Conservation (phyloP, 35 echinoderm and acorn worm genomes). For the Ptychodera flava region DNA sequence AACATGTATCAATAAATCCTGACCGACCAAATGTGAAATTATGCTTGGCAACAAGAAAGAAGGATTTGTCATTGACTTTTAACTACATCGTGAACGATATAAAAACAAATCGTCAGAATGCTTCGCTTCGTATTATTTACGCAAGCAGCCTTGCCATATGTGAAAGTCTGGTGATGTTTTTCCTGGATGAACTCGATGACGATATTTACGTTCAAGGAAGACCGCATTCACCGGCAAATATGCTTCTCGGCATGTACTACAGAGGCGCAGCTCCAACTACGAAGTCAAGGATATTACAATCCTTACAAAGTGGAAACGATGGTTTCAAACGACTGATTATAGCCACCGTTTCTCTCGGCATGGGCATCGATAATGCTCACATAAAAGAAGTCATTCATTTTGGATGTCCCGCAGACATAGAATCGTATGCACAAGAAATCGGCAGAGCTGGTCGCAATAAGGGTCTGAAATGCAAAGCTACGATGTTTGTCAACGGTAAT, state of each 20-base stretch:
- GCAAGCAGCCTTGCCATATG: not conserved
- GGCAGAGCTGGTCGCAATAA: not conserved
- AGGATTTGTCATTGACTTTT: no score
- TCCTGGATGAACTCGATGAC: not conserved
- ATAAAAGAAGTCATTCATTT: constrained; percentile 20
- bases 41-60: no score
- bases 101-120: no score
- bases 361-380: constrained; percentile 16
- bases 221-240: not conserved
- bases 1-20: not conserved
- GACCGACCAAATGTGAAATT: not conserved
- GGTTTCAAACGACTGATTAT: constrained; percentile 13
- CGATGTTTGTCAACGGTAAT: not conserved
- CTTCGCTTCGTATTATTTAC: not conserved
- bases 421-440: constrained; percentile 24
- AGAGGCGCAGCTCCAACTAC: not conserved
- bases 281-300: not conserved
- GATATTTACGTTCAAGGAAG: not conserved
- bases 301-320: not conserved
- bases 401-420: constrained; percentile 4
- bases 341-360: constrained; percentile 17
- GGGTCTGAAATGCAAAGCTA: not conserved
- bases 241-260: not conserved
- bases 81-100: no score
- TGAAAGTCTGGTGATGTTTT: not conserved